phyloP scores from a whole-genome alignment of 2,797 vertebrate genomes.

The Euphonia xanthogaster region DNA sequence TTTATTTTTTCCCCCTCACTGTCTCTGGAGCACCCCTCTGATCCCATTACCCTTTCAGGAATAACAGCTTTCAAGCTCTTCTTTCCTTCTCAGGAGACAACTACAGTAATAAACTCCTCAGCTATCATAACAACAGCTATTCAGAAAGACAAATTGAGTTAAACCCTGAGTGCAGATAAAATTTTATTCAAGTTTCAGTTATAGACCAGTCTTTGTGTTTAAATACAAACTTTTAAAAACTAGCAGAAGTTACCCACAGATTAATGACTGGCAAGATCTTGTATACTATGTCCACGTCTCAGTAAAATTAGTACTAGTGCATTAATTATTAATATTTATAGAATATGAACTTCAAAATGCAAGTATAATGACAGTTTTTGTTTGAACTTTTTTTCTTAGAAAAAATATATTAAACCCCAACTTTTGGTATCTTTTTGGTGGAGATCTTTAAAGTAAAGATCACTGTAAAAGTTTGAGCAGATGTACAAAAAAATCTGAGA shows the following conservation, averaged over 20 bases:
- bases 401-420: fast-evolving
- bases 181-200: neutral
- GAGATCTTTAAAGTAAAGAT: neutral
- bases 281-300: neutral
- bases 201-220: neutral
- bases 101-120: neutral
- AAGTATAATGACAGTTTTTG: neutral
- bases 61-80: neutral
- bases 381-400: neutral
- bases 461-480: neutral
- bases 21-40: neutral
- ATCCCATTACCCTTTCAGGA: neutral
- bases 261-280: neutral
- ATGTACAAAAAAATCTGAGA: neutral
- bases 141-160: neutral
- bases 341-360: neutral
- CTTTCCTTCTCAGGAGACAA: neutral
- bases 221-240: neutral
- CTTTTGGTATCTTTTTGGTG: neutral
- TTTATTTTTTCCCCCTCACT: too few species aligned
- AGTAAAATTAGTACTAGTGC: neutral
- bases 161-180: neutral
- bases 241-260: neutral
- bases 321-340: neutral
- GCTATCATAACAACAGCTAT: neutral